Evolutionary conservation across 2,797 vertebrate species (phyloP).

Genomic region (Pseudomugil gertrudae): DNA sequence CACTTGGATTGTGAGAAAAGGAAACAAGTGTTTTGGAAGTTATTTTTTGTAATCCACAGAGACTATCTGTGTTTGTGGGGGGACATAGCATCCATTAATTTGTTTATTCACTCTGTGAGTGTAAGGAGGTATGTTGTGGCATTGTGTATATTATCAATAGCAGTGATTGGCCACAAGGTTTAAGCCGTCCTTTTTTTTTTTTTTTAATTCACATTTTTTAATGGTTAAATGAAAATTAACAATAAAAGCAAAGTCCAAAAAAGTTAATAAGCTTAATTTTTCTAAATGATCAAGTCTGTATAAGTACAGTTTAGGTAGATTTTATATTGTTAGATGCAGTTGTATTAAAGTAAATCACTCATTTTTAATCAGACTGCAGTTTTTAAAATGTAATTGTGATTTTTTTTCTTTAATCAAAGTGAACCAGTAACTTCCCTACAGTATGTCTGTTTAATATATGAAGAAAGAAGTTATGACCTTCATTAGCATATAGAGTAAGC

Average conservation of each 20-base stretch:
- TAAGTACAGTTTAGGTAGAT: neutral
- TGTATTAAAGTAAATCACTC: neutral
- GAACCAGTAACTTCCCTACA: too few species aligned
- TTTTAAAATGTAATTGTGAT: too few species aligned
- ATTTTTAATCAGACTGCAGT: too few species aligned
- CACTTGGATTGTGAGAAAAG: conserved; percentile 62
- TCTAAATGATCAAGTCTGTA: neutral
- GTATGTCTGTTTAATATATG: too few species aligned
- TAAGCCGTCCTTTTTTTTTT: conserved; percentile 28
- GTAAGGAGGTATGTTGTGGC: conserved; percentile 22
- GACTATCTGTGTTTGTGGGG: neutral
- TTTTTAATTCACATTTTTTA: conserved; percentile 16
- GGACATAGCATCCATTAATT: neutral
- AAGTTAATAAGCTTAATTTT: neutral
- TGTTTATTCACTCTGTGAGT: conserved; percentile 73
- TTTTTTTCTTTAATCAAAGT: too few species aligned
- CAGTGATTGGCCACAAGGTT: conserved; percentile 3
- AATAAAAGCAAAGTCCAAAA: conserved; percentile 12
- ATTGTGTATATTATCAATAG: conserved; percentile 3
- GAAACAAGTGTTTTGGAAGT: neutral
- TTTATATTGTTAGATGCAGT: neutral
- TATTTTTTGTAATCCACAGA: conserved; percentile 5
- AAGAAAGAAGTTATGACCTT: too few species aligned
- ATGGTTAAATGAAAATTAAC: neutral
- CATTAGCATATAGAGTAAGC: too few species aligned